Evolutionary conservation across 1,140 invertebrate genomes (phyloP), one percentile per base, ranked within the genome.

Genomic region (Geopemphigus sp.): DNA sequence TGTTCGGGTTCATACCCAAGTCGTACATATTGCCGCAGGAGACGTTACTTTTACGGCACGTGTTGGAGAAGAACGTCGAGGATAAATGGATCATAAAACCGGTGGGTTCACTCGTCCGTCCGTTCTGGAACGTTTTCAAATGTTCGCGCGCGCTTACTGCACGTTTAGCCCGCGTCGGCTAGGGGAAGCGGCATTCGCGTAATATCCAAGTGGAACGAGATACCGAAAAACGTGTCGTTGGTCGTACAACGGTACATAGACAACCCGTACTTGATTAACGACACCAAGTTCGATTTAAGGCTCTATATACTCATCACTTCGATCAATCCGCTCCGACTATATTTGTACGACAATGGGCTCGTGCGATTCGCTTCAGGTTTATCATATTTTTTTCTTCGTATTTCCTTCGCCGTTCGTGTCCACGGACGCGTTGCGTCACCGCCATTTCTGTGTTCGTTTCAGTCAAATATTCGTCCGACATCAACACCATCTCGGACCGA

Each of bases 221-320:
- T 99, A 83, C 96, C 97, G 24, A 95, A 95, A 85, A 93, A 94
- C 84, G 88, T 90, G 50, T 90, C 95, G 0, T 87, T 98, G 1
- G 92, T 99, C 63, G 96, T 98, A 0, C 97, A 99, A 85, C 88
- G 87, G 82, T 98, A 98, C 84, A 91, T 98, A 80, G 88, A 90
- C 63, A 91, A 94, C 84, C 96, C 96, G 11, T 89, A 94, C 84
- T 88, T 97, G 15, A 96, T 98, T 81, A 95, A 97, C 86, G 94
- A 93, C 59, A 94, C 93, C 84, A 98, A 98, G 87, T 98, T 98
- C 87, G 90, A 92, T 84, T 87, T 99, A 81, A 88, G 97, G 4
- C 85, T 99, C 17, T 99, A 99, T 86, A 96, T 98, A 8, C 88
- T 98, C 17, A 93, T 99, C 14, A 98, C 97, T 0, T 97, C 94